Evolutionary conservation across 2,888 invertebrate species (phyloP), one percentile per base, ranked within the genome.

Genomic region (Furcula furcula): DNA sequence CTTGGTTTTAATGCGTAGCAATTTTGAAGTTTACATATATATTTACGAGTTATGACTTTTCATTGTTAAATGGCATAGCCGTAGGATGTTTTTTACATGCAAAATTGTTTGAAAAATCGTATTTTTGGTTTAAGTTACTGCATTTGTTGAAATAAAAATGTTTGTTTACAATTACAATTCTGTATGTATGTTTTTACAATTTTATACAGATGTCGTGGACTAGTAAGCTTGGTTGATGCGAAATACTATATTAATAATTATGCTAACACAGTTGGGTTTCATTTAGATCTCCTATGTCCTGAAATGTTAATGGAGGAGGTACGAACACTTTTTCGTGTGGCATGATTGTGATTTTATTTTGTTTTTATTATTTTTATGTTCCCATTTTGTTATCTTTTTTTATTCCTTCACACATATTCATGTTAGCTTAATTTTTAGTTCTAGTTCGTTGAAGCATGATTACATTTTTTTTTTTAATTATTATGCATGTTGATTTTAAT

Each of bases 371-470:
- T 46, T 40, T 39, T 30, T n/a, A 16, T 40, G 45, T 36, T 45
- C 41, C 15, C 41, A 40, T 34, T 47, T 47, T 49, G 36, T 46
- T 48, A 49, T 43, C 44, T 57, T 46, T 46, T 36, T 46, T 54
- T 50, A 45, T 43, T 52, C 57, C 56, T 63, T 69, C 77, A 82
- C 82, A 83, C 79, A 80, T 79, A 74, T 76, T 67, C 78, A 77
- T 74, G 60, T 77, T 80, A 77, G 74, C 66, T 55, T 52, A 51
- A 29, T 10, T 9, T 10, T 46, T 29, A 20, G 26, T 46, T 42
- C 15, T 1, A 28, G 19, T 40, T 35, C 25, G 11, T 34, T 34
- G 41, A 25, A 29, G 65, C 67, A 67, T 68, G 62, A 31, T 31
- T 38, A 40, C 31, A 38, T 40, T 29, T 42, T 28, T 31, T 31